Evolutionary conservation across 1,140 invertebrate genomes (phyloP).

Genomic region (Subanguina moxae): DNA sequence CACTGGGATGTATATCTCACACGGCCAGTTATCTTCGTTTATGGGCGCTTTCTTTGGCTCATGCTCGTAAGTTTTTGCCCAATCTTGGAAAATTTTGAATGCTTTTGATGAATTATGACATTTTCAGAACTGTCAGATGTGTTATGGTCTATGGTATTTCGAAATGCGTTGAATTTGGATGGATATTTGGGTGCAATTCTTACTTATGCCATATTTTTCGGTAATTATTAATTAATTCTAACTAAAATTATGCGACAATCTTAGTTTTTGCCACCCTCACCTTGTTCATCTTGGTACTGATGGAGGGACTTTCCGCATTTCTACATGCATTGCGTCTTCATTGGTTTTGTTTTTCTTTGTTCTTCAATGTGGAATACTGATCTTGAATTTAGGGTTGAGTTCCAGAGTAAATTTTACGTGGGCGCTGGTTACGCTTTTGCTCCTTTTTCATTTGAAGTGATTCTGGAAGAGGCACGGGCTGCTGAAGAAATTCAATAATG

Average conservation of each 20-base stretch:
- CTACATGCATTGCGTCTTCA: slow-evolving; percentile 93
- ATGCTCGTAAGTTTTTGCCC: slow-evolving; percentile 76
- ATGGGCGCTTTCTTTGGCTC: slow-evolving; percentile 90
- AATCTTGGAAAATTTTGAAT: neutral
- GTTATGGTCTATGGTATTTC: slow-evolving; percentile 64
- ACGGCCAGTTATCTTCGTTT: slow-evolving; percentile 91
- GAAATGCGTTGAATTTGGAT: slow-evolving; percentile 58
- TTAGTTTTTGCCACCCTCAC: slow-evolving; percentile 76
- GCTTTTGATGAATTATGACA: neutral
- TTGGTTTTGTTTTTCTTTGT: slow-evolving; percentile 70
- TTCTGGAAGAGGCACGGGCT: slow-evolving; percentile 65
- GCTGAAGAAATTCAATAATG: slow-evolving; percentile 41
- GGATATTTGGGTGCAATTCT: slow-evolving; percentile 68
- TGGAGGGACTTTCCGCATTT: slow-evolving; percentile 97
- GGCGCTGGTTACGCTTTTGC: slow-evolving; percentile 83
- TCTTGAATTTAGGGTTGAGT: slow-evolving; percentile 77
- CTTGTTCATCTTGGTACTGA: slow-evolving; percentile 79
- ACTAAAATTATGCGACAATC: too few species aligned
- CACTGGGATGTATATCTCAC: slow-evolving; percentile 87
- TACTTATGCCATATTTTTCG: slow-evolving; percentile 74
- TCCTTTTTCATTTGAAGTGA: slow-evolving; percentile 89
- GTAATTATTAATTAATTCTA: too few species aligned
- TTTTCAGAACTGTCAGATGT: slow-evolving; percentile 60
- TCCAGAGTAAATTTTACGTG: slow-evolving; percentile 84
- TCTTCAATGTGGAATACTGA: neutral